phyloP scores from a whole-genome alignment of 1,140 invertebrate species.

The Euglossa dilemma region DNA sequence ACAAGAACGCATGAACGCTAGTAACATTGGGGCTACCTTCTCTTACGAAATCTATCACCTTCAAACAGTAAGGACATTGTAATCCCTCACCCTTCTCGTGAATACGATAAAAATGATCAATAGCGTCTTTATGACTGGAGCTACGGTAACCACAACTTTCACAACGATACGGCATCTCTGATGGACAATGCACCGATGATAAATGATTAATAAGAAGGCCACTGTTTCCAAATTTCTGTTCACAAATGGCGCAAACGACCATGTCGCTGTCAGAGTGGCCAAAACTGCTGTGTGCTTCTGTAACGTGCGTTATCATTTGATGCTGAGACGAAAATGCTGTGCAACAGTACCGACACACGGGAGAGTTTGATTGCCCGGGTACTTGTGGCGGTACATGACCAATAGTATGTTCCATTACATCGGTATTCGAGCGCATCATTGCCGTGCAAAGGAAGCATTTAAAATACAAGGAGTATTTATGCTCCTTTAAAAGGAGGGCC shows the following conservation, averaged over 20 bases:
- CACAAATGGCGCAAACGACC: slow-evolving; percentile 88
- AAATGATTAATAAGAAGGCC: slow-evolving; percentile 88
- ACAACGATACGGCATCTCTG: slow-evolving; percentile 91
- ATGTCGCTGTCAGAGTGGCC: slow-evolving; percentile 77
- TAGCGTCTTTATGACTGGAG: slow-evolving; percentile 88
- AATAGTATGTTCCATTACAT: slow-evolving; percentile 88
- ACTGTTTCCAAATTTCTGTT: slow-evolving; percentile 82
- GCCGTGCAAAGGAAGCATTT: slow-evolving; percentile 84
- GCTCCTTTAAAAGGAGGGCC: slow-evolving; percentile 63
- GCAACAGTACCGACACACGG: slow-evolving; percentile 80
- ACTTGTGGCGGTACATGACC: slow-evolving; percentile 84
- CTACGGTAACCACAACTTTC: slow-evolving; percentile 88
- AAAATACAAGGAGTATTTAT: slow-evolving; percentile 70
- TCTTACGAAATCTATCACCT: slow-evolving; percentile 81
- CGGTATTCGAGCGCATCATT: slow-evolving; percentile 83
- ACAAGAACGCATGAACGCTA: slow-evolving; percentile 76
- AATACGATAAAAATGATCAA: slow-evolving; percentile 88
- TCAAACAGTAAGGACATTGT: slow-evolving; percentile 89
- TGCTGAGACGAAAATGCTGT: slow-evolving; percentile 78
- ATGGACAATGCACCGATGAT: slow-evolving; percentile 88
- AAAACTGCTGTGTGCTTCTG: slow-evolving; percentile 79
- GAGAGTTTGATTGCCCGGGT: slow-evolving; percentile 75
- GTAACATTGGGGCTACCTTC: slow-evolving; percentile 71
- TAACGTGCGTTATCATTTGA: slow-evolving; percentile 77
- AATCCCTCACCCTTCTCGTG: slow-evolving; percentile 86